Conservation (phyloP, 1,140 invertebrate species). For the Sitophilus oryzae region DNA sequence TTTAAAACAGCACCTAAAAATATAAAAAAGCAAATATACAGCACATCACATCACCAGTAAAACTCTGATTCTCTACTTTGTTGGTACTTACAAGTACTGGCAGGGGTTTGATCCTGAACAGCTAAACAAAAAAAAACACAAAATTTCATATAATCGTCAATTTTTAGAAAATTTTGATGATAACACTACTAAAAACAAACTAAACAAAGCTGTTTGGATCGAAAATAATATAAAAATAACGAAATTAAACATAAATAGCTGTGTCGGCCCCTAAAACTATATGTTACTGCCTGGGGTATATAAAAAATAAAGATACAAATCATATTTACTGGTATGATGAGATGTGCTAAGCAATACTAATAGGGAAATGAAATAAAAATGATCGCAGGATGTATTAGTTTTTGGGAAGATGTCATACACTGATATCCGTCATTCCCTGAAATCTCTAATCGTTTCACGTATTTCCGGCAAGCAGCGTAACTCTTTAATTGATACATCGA, state of each 20-base stretch:
- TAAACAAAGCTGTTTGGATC: neutral
- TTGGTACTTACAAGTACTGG: slow-evolving; percentile 94
- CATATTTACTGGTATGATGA: slow-evolving; percentile 23
- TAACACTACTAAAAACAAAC: slow-evolving; percentile 1
- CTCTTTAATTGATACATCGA: no score
- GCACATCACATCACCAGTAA: slow-evolving; percentile 55
- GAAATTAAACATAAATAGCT: no score
- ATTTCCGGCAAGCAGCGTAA: no score
- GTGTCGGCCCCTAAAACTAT: no score
- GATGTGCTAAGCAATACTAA: slow-evolving; percentile 21
- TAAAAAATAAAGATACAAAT: no score
- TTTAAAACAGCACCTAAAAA: no score
- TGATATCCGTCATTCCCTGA: no score
- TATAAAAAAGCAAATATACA: no score
- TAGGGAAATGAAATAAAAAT: slow-evolving; percentile 4
- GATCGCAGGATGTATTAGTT: neutral
- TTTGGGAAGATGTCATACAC: no score
- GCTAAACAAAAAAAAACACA: slow-evolving; percentile 57
- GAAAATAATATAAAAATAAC: no score
- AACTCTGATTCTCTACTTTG: slow-evolving; percentile 34
- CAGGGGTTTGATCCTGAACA: slow-evolving; percentile 95
- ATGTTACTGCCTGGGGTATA: no score
- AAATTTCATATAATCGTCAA: slow-evolving; percentile 8
- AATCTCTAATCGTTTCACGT: no score
- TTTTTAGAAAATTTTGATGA: slow-evolving; percentile 6